Conservation (phyloP, 2,113 vertebrate species). For the Marcusenius ussheri region DNA sequence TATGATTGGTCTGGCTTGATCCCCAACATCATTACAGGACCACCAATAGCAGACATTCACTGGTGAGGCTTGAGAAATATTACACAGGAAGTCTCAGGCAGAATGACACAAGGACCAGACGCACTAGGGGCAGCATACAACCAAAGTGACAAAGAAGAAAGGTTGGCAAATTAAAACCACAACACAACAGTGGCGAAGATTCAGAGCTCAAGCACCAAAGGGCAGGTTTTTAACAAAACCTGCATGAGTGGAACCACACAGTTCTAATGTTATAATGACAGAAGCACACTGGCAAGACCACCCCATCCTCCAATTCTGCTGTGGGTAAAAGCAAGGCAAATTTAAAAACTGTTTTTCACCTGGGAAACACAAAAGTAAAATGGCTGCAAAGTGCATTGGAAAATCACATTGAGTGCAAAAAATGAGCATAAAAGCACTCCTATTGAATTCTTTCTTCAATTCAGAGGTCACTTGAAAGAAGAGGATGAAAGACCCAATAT, state of each 20-base stretch:
- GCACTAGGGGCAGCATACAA: background rate
- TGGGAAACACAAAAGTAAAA: background rate
- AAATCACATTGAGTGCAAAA: background rate
- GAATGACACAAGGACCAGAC: background rate
- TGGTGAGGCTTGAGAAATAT: background rate
- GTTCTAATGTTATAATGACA: too few species aligned
- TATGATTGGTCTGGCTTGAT: background rate
- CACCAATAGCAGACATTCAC: background rate
- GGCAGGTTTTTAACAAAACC: too few species aligned
- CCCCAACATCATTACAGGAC: background rate
- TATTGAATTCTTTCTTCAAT: background rate
- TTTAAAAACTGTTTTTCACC: background rate
- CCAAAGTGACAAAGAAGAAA: background rate
- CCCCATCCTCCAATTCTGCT: too few species aligned
- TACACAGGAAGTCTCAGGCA: background rate
- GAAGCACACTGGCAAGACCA: too few species aligned
- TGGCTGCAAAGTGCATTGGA: background rate
- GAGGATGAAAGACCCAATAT: background rate
- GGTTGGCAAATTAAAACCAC: background rate
- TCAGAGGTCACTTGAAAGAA: background rate
- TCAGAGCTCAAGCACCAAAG: too few species aligned
- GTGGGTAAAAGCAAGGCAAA: too few species aligned
- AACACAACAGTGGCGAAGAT: too few species aligned
- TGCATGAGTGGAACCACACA: too few species aligned
- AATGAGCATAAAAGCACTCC: background rate